phyloP scores from a whole-genome alignment of 2,113 vertebrate genomes.

The Oreochromis aureus region DNA sequence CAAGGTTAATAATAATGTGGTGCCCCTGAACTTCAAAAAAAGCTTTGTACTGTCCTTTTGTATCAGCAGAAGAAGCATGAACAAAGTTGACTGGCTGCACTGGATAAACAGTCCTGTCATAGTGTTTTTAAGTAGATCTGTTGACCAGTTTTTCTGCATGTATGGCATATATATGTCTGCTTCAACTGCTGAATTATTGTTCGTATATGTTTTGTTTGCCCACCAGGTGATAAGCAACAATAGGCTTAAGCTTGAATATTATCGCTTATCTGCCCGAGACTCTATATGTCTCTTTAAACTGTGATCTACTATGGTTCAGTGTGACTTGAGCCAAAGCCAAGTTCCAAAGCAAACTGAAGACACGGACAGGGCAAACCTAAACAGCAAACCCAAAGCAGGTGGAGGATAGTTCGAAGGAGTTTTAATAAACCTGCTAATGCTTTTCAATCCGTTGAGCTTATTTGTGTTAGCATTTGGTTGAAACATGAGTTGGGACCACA shows the following conservation, averaged over 20 bases:
- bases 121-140: background rate
- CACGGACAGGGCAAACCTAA: background rate
- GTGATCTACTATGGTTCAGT: background rate
- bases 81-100: background rate
- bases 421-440: background rate
- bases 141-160: background rate
- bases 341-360: background rate
- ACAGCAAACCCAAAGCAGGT: background rate
- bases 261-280: background rate
- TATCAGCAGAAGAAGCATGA: background rate
- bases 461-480: background rate
- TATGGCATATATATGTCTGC: background rate
- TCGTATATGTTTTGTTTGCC: background rate
- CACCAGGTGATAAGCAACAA: accelerated
- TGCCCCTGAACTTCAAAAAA: background rate
- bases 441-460: background rate
- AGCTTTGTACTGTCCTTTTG: background rate
- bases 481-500: background rate
- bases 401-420: background rate
- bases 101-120: background rate
- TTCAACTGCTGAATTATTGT: background rate
- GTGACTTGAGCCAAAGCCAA: background rate
- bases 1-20: background rate
- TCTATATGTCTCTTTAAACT: background rate
- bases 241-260: background rate